A percentile compares a stretch with the other conserved stretches of the same genome.
phyloP scores from a whole-genome alignment of 2,888 invertebrate species.

The Nemotelus nigrinus region DNA sequence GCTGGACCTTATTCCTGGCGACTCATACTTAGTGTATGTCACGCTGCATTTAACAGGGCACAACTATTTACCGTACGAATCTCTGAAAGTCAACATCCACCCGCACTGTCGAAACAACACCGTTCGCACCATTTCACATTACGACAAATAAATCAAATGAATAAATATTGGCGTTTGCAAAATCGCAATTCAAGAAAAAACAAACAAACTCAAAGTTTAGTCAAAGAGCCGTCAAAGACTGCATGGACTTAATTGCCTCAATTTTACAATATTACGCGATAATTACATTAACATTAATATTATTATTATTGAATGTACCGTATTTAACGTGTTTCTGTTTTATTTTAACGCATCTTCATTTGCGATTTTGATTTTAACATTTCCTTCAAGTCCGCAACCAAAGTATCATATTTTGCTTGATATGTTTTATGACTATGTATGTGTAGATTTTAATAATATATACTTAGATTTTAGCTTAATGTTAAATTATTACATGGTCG shows the following conservation, averaged over 20 bases:
- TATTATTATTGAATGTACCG: neutral
- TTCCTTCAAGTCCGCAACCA: neutral
- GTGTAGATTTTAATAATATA: neutral
- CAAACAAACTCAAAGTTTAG: constrained; percentile 26
- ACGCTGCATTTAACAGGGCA: constrained; percentile 69
- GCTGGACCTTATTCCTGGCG: constrained; percentile 66
- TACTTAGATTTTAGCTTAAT: constrained; percentile 20
- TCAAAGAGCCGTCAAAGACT: constrained; percentile 44
- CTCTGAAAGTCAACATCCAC: constrained; percentile 59
- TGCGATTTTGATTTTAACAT: too few relatives aligned
- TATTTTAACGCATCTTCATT: constrained; percentile 2
- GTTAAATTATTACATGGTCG: constrained; percentile 26
- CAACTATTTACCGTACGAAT: constrained; percentile 69
- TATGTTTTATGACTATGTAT: constrained; percentile 18
- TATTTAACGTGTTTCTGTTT: constrained; percentile 18
- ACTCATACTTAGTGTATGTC: constrained; percentile 69
- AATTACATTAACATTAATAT: constrained; percentile 14
- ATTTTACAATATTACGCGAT: constrained; percentile 25
- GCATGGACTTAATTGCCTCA: constrained; percentile 43
- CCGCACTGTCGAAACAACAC: constrained; percentile 54
- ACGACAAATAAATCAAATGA: constrained; percentile 42
- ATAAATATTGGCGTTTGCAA: neutral
- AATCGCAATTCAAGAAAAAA: neutral
- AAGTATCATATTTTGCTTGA: constrained; percentile 35
- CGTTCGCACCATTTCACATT: constrained; percentile 44